These are phyloP conservation scores for Empidonax traillii DNA, from an alignment of 2,113 vertebrate genomes.

Conservation along the genomic window DNA sequence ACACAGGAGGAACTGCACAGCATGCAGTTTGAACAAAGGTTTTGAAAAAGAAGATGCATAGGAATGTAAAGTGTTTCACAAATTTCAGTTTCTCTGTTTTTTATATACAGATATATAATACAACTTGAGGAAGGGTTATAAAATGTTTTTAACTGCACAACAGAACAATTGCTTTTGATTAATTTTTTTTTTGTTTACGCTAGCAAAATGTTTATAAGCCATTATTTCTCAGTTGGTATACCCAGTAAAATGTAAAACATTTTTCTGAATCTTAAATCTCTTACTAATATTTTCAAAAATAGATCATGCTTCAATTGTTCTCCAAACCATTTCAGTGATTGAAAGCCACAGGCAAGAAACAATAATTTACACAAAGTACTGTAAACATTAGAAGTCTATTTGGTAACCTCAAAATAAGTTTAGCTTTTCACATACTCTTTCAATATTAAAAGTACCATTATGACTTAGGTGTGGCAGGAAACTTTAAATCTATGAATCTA, in stretches of 20 bases:
- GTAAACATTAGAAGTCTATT: background rate
- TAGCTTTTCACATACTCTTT: background rate
- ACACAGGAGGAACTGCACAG: background rate
- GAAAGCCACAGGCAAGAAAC: background rate
- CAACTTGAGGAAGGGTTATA: background rate
- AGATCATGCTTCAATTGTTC: background rate
- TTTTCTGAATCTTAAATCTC: background rate
- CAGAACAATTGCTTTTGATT: background rate
- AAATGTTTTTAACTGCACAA: background rate
- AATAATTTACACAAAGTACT: background rate
- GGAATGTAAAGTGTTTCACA: background rate
- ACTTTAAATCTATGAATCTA: background rate
- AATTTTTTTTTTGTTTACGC: background rate
- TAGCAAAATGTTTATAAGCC: background rate
- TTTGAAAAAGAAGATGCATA: background rate
- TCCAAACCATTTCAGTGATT: background rate
- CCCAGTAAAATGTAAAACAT: background rate
- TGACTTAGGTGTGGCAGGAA: background rate
- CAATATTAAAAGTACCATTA: rapidly evolving
- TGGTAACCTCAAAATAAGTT: background rate
- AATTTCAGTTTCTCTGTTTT: background rate
- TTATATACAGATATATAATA: background rate
- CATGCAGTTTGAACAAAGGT: background rate
- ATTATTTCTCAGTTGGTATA: background rate
- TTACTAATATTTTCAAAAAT: background rate